Evolutionary conservation across 1,140 invertebrate genomes (phyloP), one percentile per base, ranked within the genome.

Genomic region (Homarus americanus): DNA sequence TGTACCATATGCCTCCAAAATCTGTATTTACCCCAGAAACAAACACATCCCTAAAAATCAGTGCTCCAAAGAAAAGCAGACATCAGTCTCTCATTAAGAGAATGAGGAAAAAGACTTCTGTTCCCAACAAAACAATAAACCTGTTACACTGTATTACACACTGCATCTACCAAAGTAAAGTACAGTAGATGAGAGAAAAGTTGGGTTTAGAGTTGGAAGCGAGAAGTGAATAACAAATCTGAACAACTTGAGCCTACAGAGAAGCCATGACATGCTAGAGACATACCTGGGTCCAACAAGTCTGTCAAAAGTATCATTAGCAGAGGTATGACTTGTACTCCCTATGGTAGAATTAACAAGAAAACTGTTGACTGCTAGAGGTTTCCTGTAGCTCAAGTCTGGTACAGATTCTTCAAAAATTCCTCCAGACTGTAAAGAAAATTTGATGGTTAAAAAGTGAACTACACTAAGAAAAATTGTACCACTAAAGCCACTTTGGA

Each of bases 241-340:
- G 12, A 20, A 4, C 20, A 20, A 58, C 5, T 0, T 58, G 20
- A 58, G 20, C 5, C 20, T 58, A 12, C 53, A 20, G 17, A 20
- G 44, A 75, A 24, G 9, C 24, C 3, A 76, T 7, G 17, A 20
- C 15, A 76, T 5, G 32, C 9, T 28, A 36, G 12, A 41, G 12
- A 76, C 4, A 24, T 76, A 76, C 73, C 36, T 38, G 36, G 1
- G 4, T 40, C 40, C 40, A 40, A 41, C 40, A 41, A 76, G 40
- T 40, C 40, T 76, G 40, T 76, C 73, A 40, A 76, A 76, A 2
- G 73, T 76, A 32, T 76, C 36, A 76, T 76, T 40, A 9, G 40
- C 40, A 76, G 73, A 76, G 28, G 15, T 41, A 32, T 20, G 73
- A 40, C 73, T 41, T 17, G 9, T 10, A 76, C 73, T 24, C 24